A percentile compares a stretch with the other conserved stretches of the same genome.
Conservation (phyloP, 2,797 vertebrate genomes). For the Sebastes flavidus region DNA sequence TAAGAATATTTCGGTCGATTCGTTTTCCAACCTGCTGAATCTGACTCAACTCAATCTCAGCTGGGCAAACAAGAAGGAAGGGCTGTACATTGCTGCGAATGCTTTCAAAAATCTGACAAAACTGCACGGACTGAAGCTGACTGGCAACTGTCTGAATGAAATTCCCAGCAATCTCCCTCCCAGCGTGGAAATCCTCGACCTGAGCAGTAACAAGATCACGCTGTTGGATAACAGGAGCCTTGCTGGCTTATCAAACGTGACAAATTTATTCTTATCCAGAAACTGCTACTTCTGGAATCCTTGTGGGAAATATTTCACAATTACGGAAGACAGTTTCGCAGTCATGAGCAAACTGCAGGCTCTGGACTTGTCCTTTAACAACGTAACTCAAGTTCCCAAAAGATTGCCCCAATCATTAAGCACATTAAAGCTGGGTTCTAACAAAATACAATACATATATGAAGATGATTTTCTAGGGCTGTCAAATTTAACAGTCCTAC, state of each 20-base stretch:
- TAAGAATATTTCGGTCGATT: conserved; percentile 57
- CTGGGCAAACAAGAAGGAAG: conserved; percentile 77
- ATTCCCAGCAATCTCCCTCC: conserved; percentile 84
- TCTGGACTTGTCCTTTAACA: conserved; percentile 89
- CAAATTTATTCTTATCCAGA: conserved; percentile 81
- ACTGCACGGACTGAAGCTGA: conserved; percentile 79
- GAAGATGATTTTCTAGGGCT: conserved; percentile 84
- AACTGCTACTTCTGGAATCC: conserved; percentile 91
- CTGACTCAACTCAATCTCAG: conserved; percentile 84
- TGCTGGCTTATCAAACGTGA: conserved; percentile 79
- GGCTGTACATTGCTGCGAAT: conserved; percentile 50
- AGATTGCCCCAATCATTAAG: conserved; percentile 81
- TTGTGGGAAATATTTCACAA: conserved; percentile 78
- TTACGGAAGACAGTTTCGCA: conserved; percentile 79
- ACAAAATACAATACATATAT: conserved; percentile 82
- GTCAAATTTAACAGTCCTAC: conserved; percentile 80
- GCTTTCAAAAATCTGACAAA: conserved; percentile 84
- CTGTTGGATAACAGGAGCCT: conserved; percentile 75
- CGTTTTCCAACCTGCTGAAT: conserved; percentile 78
- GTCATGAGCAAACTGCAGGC: conserved; percentile 74
- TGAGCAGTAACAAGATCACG: conserved; percentile 84
- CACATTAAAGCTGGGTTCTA: conserved; percentile 82
- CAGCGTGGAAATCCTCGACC: conserved; percentile 74
- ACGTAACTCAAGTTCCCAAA: conserved; percentile 86
- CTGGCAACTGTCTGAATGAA: conserved; percentile 74